Evolutionary conservation across 2,888 invertebrate species (phyloP).

Genomic region (Branchinecta sandiegonensis): DNA sequence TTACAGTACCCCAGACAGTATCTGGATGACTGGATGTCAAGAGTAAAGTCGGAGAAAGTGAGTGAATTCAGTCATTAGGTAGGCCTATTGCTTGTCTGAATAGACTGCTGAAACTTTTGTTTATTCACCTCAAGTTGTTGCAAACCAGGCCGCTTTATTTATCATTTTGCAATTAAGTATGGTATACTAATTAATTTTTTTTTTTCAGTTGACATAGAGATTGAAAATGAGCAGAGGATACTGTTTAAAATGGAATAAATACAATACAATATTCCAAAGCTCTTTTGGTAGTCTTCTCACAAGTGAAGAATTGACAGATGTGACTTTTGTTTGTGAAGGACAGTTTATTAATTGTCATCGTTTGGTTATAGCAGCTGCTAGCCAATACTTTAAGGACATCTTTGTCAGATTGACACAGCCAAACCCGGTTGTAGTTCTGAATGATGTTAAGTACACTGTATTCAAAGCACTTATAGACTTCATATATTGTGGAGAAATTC

Average conservation of each 20-base stretch:
- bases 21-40: too few relatives aligned
- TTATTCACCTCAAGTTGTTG: too few relatives aligned
- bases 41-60: too few relatives aligned
- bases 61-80: too few relatives aligned
- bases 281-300: conserved; percentile 80
- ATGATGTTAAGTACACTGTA: neutral
- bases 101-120: too few relatives aligned
- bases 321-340: conserved; percentile 83
- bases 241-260: conserved; percentile 88
- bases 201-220: too few relatives aligned
- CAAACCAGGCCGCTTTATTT: too few relatives aligned
- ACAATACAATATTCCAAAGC: conserved; percentile 77
- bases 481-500: conserved; percentile 11
- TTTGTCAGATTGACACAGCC: neutral
- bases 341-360: conserved; percentile 83
- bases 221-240: conserved; percentile 43
- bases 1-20: too few relatives aligned
- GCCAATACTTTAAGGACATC: conserved; percentile 38
- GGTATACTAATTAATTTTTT: too few relatives aligned
- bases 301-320: conserved; percentile 81
- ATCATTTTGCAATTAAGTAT: too few relatives aligned
- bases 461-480: neutral
- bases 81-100: too few relatives aligned
- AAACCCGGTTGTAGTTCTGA: conserved; percentile 1
- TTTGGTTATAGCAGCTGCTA: conserved; percentile 71